Base-by-base conservation (phyloP, 23 tunicate species). In the Corella eumyota region DNA sequence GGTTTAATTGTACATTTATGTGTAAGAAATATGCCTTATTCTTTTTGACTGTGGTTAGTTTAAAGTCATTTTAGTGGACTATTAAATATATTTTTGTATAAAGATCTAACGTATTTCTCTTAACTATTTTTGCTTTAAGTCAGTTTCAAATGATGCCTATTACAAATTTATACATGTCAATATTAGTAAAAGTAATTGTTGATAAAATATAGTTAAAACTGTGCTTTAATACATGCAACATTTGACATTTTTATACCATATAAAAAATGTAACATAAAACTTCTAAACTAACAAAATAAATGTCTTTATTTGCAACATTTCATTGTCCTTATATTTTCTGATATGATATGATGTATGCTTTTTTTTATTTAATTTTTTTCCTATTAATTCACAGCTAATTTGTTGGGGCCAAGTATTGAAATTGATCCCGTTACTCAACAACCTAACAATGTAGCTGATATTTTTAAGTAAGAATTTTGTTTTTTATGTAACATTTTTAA, bases 401-500 rank as follows among this genome's bases (percentile, higher is more conserved):
- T 53, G 20, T 34, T 81, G 74, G 90, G 90, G 3, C 90, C 90
- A 0, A 50, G 50, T 28, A 72, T 72, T 72, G 90, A 81, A 56
- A 57, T 72, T 5, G 69, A 81, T 49, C 90, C 77, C 2, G 34
- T 72, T 9, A 72, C 68, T 17, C 32, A 81, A 44, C 61, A 72
- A 36, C 90, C 90, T 1, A 64, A 54, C 37, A 56, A 66, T 51
- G 57, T 72, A 26, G 32, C 40, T 23, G 66, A 55, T 3, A 72
- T 72, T 36, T 66, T 81, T 61, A 81, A 71, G 80, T 64, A 72
- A 55, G 40, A 62, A 7, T 30, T 21, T 15, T 15, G 11, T 13
- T 24, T 34, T n/a, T 30, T 20, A 21, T 11, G 11, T 40, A 15
- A 40, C 48, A 9, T 40, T 9, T n/a, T n/a, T n/a, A n/a, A n/a